Percentiles rank a stretch among this genome's conserved stretches.
These are phyloP conservation scores for Cyanoramphus novaezelandiae DNA, from an alignment of 2,113 vertebrate genomes.

Conservation along the genomic window DNA sequence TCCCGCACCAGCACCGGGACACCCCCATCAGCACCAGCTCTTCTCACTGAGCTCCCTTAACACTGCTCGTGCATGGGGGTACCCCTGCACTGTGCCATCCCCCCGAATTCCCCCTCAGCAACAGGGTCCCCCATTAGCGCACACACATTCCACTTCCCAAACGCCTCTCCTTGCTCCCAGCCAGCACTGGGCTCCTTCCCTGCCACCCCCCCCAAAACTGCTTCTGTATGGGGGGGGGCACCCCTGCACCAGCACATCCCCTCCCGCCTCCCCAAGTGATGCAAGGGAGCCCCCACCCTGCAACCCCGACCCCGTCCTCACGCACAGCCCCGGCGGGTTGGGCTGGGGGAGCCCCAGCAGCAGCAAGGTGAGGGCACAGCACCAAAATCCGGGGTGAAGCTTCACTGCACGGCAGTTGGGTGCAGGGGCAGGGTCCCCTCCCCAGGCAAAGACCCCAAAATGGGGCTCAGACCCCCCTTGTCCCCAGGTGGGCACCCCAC, in stretches of 20 bases:
- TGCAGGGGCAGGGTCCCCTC: background rate
- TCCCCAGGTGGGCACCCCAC: background rate
- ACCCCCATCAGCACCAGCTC: background rate
- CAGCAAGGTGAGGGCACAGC: background rate
- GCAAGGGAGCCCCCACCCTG: background rate
- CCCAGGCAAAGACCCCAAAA: background rate
- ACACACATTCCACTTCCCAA: background rate
- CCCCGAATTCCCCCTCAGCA: background rate
- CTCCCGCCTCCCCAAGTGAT: fast-evolving
- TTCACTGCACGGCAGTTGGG: background rate
- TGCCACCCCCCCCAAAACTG: background rate
- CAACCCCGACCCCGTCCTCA: background rate
- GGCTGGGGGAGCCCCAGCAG: background rate
- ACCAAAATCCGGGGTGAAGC: background rate
- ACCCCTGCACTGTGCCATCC: no score
- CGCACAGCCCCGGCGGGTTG: background rate
- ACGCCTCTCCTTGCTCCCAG: background rate
- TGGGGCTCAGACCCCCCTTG: background rate
- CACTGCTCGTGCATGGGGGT: no score
- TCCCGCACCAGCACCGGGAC: background rate
- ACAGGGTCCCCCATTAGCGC: background rate
- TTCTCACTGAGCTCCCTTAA: background rate
- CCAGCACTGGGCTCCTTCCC: fast-evolving
- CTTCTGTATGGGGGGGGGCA: background rate
- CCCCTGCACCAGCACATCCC: background rate